A percentile compares a stretch with the other conserved stretches of the same genome.
Conservation (phyloP, 2,888 invertebrate genomes). For the Plemyria rubiginata region DNA sequence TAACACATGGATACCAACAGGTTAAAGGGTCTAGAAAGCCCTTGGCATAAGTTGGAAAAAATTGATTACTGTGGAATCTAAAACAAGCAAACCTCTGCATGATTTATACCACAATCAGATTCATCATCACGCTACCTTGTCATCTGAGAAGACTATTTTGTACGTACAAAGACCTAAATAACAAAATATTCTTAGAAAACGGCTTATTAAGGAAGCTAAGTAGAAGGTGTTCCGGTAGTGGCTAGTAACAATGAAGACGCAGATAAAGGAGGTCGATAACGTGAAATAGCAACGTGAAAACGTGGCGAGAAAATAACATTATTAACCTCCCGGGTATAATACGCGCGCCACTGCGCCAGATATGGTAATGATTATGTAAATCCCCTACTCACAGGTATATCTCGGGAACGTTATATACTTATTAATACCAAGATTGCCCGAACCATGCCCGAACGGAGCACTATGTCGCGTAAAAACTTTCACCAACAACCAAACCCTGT, state of each 20-base stretch:
- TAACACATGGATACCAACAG: constrained; percentile 29
- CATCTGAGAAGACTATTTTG: neutral
- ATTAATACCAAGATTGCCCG: constrained; percentile 83
- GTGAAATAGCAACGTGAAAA: constrained; percentile 83
- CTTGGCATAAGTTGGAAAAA: neutral
- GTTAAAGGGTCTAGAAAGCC: constrained; percentile 17
- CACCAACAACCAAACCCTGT: constrained; percentile 59
- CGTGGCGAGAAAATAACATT: constrained; percentile 85
- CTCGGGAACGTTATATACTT: constrained; percentile 82
- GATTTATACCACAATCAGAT: too few species aligned
- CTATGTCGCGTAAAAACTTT: constrained; percentile 76
- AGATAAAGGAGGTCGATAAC: constrained; percentile 82
- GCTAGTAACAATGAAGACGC: constrained; percentile 82
- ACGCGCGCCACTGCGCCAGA: constrained; percentile 83
- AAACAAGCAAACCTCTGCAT: too few species aligned
- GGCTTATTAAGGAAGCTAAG: constrained; percentile 57
- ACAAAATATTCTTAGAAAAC: constrained; percentile 1
- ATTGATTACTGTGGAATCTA: neutral
- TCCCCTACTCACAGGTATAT: constrained; percentile 82
- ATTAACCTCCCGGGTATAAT: constrained; percentile 85
- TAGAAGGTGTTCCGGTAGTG: constrained; percentile 71
- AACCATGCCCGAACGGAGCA: constrained; percentile 58
- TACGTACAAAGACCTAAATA: neutral
- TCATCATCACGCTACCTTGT: too few species aligned
- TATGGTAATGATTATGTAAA: constrained; percentile 86